A percentile compares a stretch with the other conserved stretches of the same genome.
Evolutionary conservation across 2,888 invertebrate species (phyloP).

Genomic region (Megalurothrips usitatus): DNA sequence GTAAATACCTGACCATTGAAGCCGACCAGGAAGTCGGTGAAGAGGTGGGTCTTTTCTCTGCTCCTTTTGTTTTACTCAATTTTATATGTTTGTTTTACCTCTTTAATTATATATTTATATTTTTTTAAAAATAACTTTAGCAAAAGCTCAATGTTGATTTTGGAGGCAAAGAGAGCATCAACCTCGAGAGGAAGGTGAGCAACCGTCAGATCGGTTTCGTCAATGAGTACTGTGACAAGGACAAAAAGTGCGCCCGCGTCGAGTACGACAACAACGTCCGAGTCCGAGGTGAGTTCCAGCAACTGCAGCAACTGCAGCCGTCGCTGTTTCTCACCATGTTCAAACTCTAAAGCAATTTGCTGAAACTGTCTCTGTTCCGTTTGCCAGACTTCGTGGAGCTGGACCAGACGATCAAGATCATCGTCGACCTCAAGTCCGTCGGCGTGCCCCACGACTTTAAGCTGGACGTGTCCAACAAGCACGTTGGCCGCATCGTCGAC

Average conservation of each 20-base stretch:
- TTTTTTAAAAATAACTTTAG: conserved; percentile 22
- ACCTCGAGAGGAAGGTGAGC: not conserved
- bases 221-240: conserved; percentile 71
- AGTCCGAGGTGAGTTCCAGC: not conserved
- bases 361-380: conserved; percentile 29
- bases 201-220: conserved; percentile 45
- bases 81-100: not conserved
- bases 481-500: conserved; percentile 21
- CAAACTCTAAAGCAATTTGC: not conserved
- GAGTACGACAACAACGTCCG: conserved; percentile 56
- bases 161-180: not conserved
- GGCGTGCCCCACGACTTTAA: conserved; percentile 67
- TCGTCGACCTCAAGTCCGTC: conserved; percentile 67
- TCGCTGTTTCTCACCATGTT: not conserved
- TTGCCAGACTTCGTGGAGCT: conserved; percentile 51
- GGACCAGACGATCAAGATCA: conserved; percentile 60
- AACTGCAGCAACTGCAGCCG: too few species aligned
- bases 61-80: conserved; percentile 49
- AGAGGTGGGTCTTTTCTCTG: conserved; percentile 46
- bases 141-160: not conserved
- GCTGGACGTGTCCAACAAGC: conserved; percentile 32
- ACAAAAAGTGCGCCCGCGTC: conserved; percentile 70
- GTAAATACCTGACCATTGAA: conserved; percentile 54
- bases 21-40: conserved; percentile 64
- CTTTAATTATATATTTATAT: too few species aligned